These are phyloP conservation scores for Elymnias hypermnestra DNA, from an alignment of 1,140 invertebrate species.

Conservation along the genomic window DNA sequence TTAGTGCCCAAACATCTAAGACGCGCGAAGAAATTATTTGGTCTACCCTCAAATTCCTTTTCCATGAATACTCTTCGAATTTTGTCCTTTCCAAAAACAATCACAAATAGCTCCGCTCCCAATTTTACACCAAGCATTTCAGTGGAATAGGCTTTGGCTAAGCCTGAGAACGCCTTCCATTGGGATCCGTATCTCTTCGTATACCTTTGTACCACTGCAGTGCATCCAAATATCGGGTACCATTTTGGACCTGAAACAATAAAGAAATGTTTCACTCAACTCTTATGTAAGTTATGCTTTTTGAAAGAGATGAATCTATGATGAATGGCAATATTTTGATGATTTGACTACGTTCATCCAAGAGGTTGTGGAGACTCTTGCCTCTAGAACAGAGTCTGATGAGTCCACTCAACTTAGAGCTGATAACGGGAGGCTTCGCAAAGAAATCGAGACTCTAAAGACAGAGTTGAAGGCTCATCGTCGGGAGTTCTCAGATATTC, in stretches of 20 bases:
- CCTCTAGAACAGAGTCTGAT: too few relatives aligned
- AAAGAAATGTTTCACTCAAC: too few relatives aligned
- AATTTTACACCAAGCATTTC: constrained; percentile 81
- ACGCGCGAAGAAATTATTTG: constrained; percentile 83
- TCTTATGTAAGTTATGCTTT: too few relatives aligned
- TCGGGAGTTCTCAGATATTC: too few relatives aligned
- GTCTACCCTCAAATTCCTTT: constrained; percentile 83
- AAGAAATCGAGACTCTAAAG: too few relatives aligned
- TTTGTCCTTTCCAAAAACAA: constrained; percentile 77
- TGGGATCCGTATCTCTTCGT: constrained; percentile 77
- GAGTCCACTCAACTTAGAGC: too few relatives aligned
- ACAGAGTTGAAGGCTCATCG: too few relatives aligned
- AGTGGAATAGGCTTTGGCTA: constrained; percentile 79
- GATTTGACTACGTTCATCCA: too few relatives aligned
- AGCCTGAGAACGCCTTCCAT: constrained; percentile 77
- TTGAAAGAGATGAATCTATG: too few relatives aligned
- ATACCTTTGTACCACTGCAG: constrained; percentile 75
- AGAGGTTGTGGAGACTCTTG: too few relatives aligned
- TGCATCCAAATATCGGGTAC: constrained; percentile 82
- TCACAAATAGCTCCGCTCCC: constrained; percentile 78
- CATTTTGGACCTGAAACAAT: constrained; percentile 81
- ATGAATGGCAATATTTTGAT: too few relatives aligned
- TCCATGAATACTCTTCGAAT: constrained; percentile 78
- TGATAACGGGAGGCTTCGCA: too few relatives aligned
- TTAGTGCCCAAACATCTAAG: constrained; percentile 82